Conservation (phyloP, 2,113 vertebrate genomes). For the Sisor rabdophorus region DNA sequence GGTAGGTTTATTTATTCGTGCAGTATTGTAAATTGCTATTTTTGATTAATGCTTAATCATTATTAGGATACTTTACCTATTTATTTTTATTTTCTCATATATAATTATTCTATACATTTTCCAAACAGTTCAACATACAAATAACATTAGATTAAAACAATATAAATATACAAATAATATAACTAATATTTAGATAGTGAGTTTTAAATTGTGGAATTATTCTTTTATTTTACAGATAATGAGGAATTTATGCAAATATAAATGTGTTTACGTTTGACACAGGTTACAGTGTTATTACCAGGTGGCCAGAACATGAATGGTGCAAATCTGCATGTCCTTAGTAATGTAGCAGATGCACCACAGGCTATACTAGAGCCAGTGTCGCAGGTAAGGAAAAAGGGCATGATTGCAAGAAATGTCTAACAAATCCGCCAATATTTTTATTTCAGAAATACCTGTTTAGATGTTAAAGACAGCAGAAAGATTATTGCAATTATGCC, state of each 20-base stretch:
- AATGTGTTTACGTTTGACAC: neutral
- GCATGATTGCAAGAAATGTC: neutral
- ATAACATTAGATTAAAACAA: neutral
- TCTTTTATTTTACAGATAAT: neutral
- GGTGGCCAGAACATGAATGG: slow-evolving; percentile 80
- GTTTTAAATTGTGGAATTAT: neutral
- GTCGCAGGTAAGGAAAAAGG: slow-evolving; percentile 67
- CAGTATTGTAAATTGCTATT: no score
- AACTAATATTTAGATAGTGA: neutral
- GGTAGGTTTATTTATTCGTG: neutral
- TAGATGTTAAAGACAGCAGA: neutral
- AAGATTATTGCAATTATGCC: no score
- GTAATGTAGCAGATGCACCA: slow-evolving; percentile 77
- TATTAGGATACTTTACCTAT: no score
- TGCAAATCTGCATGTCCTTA: slow-evolving; percentile 80
- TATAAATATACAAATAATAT: neutral
- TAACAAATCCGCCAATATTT: neutral
- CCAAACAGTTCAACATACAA: neutral
- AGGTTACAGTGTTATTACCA: slow-evolving; percentile 81
- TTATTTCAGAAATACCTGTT: neutral
- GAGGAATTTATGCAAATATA: neutral
- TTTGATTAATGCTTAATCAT: no score
- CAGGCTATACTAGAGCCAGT: slow-evolving; percentile 79
- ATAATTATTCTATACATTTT: neutral
- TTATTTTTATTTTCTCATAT: neutral